Base-by-base conservation (phyloP, 2,888 invertebrate species). In the Agrilus cyanescens region DNA sequence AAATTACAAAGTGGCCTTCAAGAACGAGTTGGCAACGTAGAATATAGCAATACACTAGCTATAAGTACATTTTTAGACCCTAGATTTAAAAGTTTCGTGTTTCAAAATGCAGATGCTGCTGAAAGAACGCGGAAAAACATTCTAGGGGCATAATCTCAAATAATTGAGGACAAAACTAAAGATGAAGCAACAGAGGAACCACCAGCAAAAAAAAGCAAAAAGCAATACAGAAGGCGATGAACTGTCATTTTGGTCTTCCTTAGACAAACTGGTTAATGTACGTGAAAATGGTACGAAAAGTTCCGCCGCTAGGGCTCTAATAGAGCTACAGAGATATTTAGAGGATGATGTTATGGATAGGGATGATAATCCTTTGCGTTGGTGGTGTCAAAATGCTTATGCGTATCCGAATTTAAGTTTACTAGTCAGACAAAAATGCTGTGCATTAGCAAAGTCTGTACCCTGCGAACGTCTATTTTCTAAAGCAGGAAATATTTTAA, bases 311-410 rank as follows among this genome's bases (percentile, higher is more conserved):
- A 41, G 40, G 30, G 46, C 44, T 12, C 37, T 44, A 12, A 40
- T 44, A 4, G 48, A 48, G 31, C 40, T 48, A 2, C 44, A 48
- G 37, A 33, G 48, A 16, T 48, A 48, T 25, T 2, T 46, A 5
- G 48, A 48, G 15, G 44, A 46, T 16, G 48, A 46, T 16, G 12
- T 46, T 5, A 31, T 46, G 16, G 48, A 46, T 16, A 20, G 44
- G 16, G 37, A 48, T 1, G 16, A 34, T 29, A 41, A 48, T 40
- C 46, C 46, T 4, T 20, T 48, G 29, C 31, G 40, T 14, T 48
- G 48, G 48, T 46, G 48, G 46, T 30, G 33, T 12, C 40, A 40
- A 13, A 39, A 33, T 10, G 33, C 18, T 31, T 42, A 33, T 33
- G 34, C 31, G 13, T 45, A 47, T 37, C 47, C 47, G 8, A 35